Conservation (phyloP, 1,140 invertebrate species). For the Amphibalanus amphitrite region DNA sequence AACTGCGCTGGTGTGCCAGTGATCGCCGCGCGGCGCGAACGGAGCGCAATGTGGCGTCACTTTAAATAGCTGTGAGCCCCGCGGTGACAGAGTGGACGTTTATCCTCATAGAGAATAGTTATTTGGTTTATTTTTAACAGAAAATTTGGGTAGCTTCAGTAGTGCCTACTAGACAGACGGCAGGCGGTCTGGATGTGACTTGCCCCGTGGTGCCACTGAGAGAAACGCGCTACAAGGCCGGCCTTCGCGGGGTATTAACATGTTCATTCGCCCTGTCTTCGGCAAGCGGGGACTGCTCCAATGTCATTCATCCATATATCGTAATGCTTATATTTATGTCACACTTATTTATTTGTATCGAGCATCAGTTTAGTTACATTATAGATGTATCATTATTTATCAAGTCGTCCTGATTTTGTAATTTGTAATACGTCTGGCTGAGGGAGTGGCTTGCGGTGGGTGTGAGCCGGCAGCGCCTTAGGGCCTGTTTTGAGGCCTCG, state of each 20-base stretch:
- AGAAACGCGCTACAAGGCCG: not conserved
- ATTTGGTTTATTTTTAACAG: constrained; percentile 2
- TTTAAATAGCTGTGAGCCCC: not conserved
- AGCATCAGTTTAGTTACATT: constrained; percentile 2
- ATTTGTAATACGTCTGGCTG: not conserved
- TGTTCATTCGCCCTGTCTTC: not conserved
- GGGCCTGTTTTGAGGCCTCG: not conserved
- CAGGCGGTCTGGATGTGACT: not conserved
- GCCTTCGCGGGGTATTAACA: not conserved
- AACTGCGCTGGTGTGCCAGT: not conserved
- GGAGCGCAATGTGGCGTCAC: not conserved
- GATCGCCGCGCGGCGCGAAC: not conserved
- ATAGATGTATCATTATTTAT: constrained; percentile 2
- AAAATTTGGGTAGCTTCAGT: constrained; percentile 1
- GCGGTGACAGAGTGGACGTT: not conserved
- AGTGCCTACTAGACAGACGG: not conserved
- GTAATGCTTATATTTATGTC: constrained; percentile 2
- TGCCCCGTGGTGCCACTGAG: not conserved
- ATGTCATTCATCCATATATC: constrained; percentile 2
- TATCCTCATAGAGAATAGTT: constrained; percentile 1
- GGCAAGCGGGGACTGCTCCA: not conserved
- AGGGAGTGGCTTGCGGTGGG: not conserved
- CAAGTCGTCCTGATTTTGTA: constrained; percentile 1
- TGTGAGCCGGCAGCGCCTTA: no score
- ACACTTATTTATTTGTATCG: constrained; percentile 2